phyloP scores from a whole-genome alignment of 2,888 invertebrate species.

The Marasmarcha lunaedactyla region DNA sequence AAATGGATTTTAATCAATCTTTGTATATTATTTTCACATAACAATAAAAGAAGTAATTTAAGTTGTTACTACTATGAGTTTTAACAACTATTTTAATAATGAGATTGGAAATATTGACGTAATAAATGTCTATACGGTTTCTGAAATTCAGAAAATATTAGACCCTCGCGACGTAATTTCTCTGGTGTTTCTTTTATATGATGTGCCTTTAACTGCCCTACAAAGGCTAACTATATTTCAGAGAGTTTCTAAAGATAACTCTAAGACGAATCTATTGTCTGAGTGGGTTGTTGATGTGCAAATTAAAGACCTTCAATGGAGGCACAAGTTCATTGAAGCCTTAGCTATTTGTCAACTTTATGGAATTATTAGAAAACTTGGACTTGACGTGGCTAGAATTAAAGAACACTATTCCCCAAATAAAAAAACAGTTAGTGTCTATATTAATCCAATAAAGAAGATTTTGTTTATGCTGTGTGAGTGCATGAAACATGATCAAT shows the following conservation, averaged over 20 bases:
- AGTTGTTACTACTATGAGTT: no score
- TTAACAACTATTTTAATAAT: no score
- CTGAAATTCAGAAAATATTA: slow-evolving; percentile 46
- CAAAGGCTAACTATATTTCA: slow-evolving; percentile 44
- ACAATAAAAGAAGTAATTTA: no score
- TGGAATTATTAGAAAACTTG: slow-evolving; percentile 42
- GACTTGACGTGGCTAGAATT: slow-evolving; percentile 31
- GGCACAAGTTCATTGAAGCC: slow-evolving; percentile 52
- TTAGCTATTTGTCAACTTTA: slow-evolving; percentile 44
- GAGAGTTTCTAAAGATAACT: slow-evolving; percentile 33
- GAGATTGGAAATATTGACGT: slow-evolving; percentile 20
- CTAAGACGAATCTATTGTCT: slow-evolving; percentile 31
- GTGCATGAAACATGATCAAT: slow-evolving; percentile 30
- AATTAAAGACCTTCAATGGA: slow-evolving; percentile 32
- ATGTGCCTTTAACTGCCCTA: slow-evolving; percentile 48
- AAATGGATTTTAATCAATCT: no score
- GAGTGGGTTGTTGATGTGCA: slow-evolving; percentile 49
- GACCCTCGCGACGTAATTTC: slow-evolving; percentile 45
- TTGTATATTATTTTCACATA: no score
- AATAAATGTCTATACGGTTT: slow-evolving; percentile 35
- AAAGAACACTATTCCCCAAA: slow-evolving; percentile 34
- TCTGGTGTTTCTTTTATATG: slow-evolving; percentile 51
- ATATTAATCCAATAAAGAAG: slow-evolving; percentile 46
- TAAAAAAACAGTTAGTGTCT: slow-evolving; percentile 25
- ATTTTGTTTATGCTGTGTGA: slow-evolving; percentile 49